phyloP scores from a whole-genome alignment of 1,140 invertebrate species.

The Oreohelix idahoensis region DNA sequence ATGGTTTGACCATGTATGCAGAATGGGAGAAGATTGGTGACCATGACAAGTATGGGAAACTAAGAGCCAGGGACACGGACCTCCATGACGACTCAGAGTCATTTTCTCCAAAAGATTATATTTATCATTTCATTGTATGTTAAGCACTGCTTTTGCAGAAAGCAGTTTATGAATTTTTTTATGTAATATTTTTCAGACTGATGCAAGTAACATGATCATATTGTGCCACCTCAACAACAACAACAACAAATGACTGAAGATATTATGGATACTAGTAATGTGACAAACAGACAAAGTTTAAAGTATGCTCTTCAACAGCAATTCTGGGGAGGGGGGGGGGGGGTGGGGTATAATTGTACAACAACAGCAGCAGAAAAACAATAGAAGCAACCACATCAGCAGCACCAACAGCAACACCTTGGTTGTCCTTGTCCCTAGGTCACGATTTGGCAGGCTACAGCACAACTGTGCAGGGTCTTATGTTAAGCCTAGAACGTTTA shows the following conservation, averaged over 20 bases:
- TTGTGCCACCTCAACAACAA: constrained; percentile 36
- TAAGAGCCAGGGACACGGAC: too few species aligned
- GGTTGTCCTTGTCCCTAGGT: background rate
- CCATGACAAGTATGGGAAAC: too few species aligned
- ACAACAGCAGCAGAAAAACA: constrained; percentile 7
- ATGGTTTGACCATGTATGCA: too few species aligned
- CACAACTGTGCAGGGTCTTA: background rate
- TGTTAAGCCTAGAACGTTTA: background rate
- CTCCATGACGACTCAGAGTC: too few species aligned
- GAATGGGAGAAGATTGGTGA: too few species aligned
- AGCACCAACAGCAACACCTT: background rate
- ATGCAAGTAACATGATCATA: too few species aligned
- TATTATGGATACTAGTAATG: background rate
- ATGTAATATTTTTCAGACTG: too few species aligned
- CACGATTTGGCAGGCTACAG: background rate
- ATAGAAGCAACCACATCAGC: too few species aligned
- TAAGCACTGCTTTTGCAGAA: too few species aligned
- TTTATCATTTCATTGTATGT: too few species aligned
- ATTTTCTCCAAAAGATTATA: too few species aligned
- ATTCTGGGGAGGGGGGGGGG: background rate
- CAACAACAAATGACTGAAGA: background rate
- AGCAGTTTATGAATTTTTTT: too few species aligned
- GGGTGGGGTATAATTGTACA: background rate
- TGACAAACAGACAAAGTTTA: background rate
- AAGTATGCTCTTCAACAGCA: background rate